A percentile compares a stretch with the other conserved stretches of the same genome.
Conservation (phyloP, 2,797 vertebrate species). For the Phataginus tricuspis region DNA sequence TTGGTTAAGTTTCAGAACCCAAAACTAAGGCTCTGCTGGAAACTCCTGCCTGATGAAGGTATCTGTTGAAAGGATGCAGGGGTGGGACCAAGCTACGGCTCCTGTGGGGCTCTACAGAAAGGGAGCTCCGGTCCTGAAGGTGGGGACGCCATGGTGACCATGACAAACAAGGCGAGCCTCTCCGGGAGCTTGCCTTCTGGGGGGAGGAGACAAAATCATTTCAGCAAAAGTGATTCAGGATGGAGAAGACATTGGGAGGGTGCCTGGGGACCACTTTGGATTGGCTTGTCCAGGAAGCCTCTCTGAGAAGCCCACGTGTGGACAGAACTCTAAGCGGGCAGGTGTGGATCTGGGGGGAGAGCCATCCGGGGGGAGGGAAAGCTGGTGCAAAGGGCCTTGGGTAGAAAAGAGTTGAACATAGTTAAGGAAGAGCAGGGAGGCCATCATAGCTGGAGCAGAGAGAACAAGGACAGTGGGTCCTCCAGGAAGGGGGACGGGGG, state of each 20-base stretch:
- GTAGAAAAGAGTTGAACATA: background rate
- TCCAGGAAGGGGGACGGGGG: accelerated
- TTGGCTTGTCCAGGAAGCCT: background rate
- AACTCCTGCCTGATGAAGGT: background rate
- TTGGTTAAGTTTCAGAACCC: background rate
- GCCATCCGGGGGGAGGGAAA: background rate
- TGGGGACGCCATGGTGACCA: background rate
- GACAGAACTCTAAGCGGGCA: background rate
- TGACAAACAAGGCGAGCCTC: background rate
- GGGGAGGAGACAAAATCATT: background rate
- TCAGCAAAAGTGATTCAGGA: background rate
- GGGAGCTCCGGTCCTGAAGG: background rate
- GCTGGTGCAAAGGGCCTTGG: background rate
- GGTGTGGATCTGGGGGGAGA: accelerated
- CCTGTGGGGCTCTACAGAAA: background rate
- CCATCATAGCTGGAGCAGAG: background rate
- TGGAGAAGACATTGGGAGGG: accelerated
- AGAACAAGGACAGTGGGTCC: background rate
- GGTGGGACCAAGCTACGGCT: background rate
- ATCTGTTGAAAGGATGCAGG: background rate
- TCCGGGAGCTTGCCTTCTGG: constrained; percentile 24
- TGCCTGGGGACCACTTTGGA: too few relatives aligned
- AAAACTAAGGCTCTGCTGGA: background rate
- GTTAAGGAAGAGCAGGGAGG: background rate
- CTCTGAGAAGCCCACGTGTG: background rate